phyloP scores from a whole-genome alignment of 1,140 invertebrate genomes.

The Drosophila sechellia region DNA sequence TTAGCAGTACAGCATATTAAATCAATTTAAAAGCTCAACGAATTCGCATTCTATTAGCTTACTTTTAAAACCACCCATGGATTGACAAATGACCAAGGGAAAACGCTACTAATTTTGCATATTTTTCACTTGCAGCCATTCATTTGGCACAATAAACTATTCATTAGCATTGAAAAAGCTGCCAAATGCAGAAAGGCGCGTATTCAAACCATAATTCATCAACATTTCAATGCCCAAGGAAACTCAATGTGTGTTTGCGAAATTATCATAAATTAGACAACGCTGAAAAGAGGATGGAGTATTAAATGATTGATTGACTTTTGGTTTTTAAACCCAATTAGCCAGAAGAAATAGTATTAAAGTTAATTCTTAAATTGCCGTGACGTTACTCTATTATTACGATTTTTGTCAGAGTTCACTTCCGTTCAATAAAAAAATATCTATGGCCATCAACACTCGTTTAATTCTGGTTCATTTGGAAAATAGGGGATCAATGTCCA shows the following conservation, averaged over 20 bases:
- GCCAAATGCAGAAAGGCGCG: slow-evolving; percentile 42
- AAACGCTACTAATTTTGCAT: slow-evolving; percentile 9
- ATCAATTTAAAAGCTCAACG: neutral
- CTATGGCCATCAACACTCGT: slow-evolving; percentile 38
- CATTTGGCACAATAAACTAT: slow-evolving; percentile 56
- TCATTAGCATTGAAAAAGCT: slow-evolving; percentile 51
- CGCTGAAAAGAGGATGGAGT: neutral
- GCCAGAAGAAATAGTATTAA: too few relatives aligned
- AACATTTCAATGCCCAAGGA: slow-evolving; percentile 38
- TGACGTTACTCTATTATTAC: neutral
- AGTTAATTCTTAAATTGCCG: neutral
- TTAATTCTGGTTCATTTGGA: slow-evolving; percentile 29
- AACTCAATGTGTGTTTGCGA: slow-evolving; percentile 36
- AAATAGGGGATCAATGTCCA: slow-evolving; percentile 41
- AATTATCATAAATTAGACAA: slow-evolving; percentile 50
- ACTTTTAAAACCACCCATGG: neutral
- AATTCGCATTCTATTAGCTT: neutral
- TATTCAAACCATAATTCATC: slow-evolving; percentile 50
- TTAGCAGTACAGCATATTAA: slow-evolving; percentile 7
- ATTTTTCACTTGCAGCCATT: slow-evolving; percentile 34
- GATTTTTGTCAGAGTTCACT: neutral
- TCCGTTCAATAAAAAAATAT: slow-evolving; percentile 1
- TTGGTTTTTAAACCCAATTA: neutral
- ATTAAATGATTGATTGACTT: slow-evolving; percentile 2
- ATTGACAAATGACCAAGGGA: slow-evolving; percentile 34